A percentile compares a stretch with the other conserved stretches of the same genome.
Evolutionary conservation across 2,113 vertebrate genomes (phyloP).

Genomic region (Fulica atra): DNA sequence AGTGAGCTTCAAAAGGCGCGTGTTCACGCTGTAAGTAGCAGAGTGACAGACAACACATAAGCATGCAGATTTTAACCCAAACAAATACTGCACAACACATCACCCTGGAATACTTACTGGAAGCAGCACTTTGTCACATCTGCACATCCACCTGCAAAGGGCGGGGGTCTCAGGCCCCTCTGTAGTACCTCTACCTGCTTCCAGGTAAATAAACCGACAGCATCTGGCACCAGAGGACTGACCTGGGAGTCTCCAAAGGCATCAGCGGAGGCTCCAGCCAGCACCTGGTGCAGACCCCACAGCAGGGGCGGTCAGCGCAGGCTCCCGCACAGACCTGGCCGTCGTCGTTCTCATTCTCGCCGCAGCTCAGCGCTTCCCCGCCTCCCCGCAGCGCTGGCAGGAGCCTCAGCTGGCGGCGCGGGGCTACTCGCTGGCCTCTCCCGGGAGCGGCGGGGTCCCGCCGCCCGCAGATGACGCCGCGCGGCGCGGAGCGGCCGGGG

Average conservation of each 20-base stretch:
- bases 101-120: not conserved
- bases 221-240: not conserved
- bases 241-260: constrained; percentile 2
- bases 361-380: not conserved
- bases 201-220: not conserved
- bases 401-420: not conserved
- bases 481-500: not conserved
- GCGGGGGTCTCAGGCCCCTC: not conserved
- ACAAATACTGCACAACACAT: not conserved
- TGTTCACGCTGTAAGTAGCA: accelerated
- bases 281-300: not conserved
- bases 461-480: not conserved
- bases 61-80: not conserved
- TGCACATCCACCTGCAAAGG: not conserved
- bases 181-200: not conserved
- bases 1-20: not conserved
- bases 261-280: not conserved
- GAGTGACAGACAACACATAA: not conserved
- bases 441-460: not conserved
- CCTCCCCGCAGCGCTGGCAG: not conserved
- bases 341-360: constrained; percentile 1
- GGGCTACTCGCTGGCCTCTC: not conserved
- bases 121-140: not conserved
- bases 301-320: not conserved
- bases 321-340: not conserved